Conservation (phyloP, 2,797 vertebrate species). For the Florisuga fusca region DNA sequence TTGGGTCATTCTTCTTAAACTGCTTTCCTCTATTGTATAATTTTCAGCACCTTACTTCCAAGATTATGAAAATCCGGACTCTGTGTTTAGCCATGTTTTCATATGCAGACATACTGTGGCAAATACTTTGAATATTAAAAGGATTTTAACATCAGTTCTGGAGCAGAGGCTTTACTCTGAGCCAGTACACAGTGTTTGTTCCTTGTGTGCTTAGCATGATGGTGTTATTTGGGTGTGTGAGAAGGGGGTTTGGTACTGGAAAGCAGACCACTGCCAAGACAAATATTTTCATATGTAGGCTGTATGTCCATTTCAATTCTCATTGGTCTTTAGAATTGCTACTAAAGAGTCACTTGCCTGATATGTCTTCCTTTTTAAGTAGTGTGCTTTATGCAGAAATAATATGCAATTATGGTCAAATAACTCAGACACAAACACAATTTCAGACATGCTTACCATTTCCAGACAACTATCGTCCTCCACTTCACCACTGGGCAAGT, state of each 20-base stretch:
- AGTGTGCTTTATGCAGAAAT: neutral
- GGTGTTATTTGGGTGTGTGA: neutral
- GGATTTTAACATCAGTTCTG: neutral
- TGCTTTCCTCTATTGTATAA: neutral
- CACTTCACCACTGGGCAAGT: neutral
- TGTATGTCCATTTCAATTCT: rapidly evolving
- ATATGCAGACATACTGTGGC: neutral
- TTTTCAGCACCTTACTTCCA: neutral
- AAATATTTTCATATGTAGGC: neutral
- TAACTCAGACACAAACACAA: neutral
- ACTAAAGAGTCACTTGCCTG: neutral
- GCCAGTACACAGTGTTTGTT: neutral
- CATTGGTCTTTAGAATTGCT: neutral
- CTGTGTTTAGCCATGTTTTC: neutral
- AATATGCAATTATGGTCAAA: neutral
- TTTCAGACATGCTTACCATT: neutral
- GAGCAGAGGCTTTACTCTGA: neutral
- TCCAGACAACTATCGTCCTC: neutral
- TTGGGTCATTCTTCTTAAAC: neutral
- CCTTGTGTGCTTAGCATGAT: neutral
- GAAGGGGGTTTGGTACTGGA: neutral
- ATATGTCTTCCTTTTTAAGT: neutral
- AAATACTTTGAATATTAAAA: neutral
- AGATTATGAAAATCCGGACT: neutral
- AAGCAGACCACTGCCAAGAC: neutral